Evolutionary conservation across 1,140 invertebrate genomes (phyloP), one percentile per base, ranked within the genome.

Genomic region (Pogonus chalceus): DNA sequence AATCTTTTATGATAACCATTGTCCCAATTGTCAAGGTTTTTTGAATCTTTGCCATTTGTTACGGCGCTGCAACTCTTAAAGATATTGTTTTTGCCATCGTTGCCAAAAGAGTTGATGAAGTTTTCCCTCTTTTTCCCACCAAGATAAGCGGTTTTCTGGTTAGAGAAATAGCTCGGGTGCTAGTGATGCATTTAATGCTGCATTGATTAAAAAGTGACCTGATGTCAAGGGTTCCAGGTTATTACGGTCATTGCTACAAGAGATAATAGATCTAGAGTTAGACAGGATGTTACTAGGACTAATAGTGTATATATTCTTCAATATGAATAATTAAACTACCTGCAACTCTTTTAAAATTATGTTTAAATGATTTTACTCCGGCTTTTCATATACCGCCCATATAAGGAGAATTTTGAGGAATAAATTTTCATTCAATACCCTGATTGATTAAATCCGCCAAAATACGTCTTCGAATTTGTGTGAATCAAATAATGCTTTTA

Each of bases 161-260:
- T 54, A 7, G 0, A 52, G 20, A 20, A 23, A 4, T 2, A 54
- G 20, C 20, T 61, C 35, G 7, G 2, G 21, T 22, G 56, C 49
- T 10, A 57, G 59, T 16, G 57, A 14, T 7, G 26, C 18, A 14
- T 31, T 54, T 4, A 58, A 26, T 20, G 64, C 54, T 18, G 49
- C 43, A 1, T 68, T 68, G 49, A 68, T 69, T 3, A 71, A 46
- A 50, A 70, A 71, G 57, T 70, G 66, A 21, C 54, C 65, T 20
- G 66, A 65, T 16, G 68, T 68, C 1, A 68, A 50, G 3, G 49
- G 12, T 0, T 18, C 3, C 9, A 59, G 24, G 39, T 68, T 66
- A 51, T 63, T 55, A 20, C 58, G 53, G 54, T 64, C 59, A 22
- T 37, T 54, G 12, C 57, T 59, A 12, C 66, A 22, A 2, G 60